A percentile compares a stretch with the other conserved stretches of the same genome.
Conservation (phyloP, 2,797 vertebrate species). For the Loriculus beryllinus region DNA sequence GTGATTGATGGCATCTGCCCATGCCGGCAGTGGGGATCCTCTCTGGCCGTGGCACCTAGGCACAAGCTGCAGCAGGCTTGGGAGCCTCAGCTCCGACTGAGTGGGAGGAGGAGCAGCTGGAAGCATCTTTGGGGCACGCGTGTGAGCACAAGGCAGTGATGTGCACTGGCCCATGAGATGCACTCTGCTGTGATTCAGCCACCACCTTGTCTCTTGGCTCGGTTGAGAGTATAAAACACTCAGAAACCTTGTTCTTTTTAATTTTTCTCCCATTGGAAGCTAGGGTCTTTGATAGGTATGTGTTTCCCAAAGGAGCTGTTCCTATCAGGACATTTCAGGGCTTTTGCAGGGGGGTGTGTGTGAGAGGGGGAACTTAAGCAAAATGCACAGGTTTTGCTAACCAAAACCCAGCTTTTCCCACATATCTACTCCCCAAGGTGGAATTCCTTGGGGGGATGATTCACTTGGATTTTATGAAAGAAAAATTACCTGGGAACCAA, state of each 20-base stretch:
- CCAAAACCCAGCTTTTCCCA: background rate
- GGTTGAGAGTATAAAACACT: background rate
- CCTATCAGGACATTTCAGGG: background rate
- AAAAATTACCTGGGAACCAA: background rate
- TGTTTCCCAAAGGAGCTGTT: background rate
- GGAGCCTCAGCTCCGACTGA: rapidly evolving
- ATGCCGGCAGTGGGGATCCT: background rate
- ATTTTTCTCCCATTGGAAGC: background rate
- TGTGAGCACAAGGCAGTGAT: background rate
- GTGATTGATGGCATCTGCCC: conserved; percentile 32
- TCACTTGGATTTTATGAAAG: background rate
- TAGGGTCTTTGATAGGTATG: background rate
- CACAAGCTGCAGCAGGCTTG: rapidly evolving
- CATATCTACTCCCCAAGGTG: rapidly evolving
- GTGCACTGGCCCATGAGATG: background rate
- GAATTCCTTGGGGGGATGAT: background rate
- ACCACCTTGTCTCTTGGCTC: background rate
- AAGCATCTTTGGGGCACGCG: rapidly evolving
- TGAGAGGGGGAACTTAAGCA: background rate
- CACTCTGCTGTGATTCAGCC: background rate
- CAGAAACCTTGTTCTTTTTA: background rate
- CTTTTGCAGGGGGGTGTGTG: background rate
- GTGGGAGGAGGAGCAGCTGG: rapidly evolving
- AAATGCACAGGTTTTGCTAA: background rate
- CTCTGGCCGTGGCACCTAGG: background rate